These are phyloP conservation scores for Synanthedon formicaeformis DNA, from an alignment of 2,888 invertebrate genomes.

Conservation along the genomic window DNA sequence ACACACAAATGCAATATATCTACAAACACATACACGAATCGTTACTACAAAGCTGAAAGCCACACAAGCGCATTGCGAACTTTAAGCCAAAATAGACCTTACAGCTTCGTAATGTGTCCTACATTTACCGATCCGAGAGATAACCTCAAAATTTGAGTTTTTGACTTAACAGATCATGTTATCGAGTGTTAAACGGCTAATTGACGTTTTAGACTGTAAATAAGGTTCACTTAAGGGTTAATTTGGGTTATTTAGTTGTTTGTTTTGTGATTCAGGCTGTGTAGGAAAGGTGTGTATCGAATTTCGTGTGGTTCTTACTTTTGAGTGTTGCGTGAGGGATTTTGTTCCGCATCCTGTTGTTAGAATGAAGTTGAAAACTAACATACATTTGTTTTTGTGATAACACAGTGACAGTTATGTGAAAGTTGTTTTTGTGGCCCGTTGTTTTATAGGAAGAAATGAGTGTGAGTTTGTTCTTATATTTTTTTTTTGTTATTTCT, in stretches of 20 bases:
- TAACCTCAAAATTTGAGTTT: constrained; percentile 63
- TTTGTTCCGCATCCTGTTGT: constrained; percentile 11
- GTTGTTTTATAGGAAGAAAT: constrained; percentile 22
- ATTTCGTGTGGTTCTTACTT: constrained; percentile 17
- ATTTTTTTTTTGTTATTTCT: too few species aligned
- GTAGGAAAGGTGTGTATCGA: constrained; percentile 13
- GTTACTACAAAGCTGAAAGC: constrained; percentile 18
- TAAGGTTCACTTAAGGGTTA: constrained; percentile 1
- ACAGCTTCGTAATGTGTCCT: constrained; percentile 46
- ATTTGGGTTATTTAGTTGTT: not conserved
- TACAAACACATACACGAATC: constrained; percentile 23
- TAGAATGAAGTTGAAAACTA: constrained; percentile 4
- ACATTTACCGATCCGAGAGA: constrained; percentile 54
- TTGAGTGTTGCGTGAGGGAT: constrained; percentile 10
- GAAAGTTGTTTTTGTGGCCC: constrained; percentile 18
- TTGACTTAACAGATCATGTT: constrained; percentile 31
- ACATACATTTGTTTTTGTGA: constrained; percentile 5
- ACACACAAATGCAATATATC: constrained; percentile 7
- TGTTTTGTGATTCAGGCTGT: not conserved
- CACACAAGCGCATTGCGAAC: constrained; percentile 28
- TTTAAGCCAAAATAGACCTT: constrained; percentile 43
- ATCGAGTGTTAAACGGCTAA: constrained; percentile 12
- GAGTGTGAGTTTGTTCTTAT: constrained; percentile 38
- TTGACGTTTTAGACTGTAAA: constrained; percentile 17
- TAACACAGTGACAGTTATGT: constrained; percentile 15